Percentiles rank a stretch among this genome's conserved stretches.
Conservation (phyloP, 2,888 invertebrate species). For the Steromphala cineraria region DNA sequence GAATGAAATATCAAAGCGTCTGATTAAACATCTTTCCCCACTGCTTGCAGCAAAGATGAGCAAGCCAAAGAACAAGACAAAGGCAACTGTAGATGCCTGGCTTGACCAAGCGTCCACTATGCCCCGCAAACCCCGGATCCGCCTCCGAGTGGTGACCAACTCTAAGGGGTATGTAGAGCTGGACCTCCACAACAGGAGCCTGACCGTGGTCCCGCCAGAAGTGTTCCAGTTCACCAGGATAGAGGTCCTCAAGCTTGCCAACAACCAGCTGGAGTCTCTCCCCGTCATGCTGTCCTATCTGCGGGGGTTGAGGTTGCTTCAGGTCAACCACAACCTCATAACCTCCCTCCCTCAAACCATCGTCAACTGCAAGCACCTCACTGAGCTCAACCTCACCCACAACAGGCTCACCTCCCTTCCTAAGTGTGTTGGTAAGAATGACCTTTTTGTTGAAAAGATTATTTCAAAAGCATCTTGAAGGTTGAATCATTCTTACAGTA, state of each 20-base stretch:
- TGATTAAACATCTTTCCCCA: too few species aligned
- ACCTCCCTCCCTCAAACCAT: slow-evolving; percentile 66
- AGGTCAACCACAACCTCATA: slow-evolving; percentile 62
- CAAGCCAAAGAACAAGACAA: neutral
- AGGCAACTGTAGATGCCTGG: slow-evolving; percentile 4
- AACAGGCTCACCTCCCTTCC: slow-evolving; percentile 63
- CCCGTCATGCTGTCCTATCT: slow-evolving; percentile 62
- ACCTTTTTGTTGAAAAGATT: too few species aligned
- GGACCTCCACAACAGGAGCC: slow-evolving; percentile 54
- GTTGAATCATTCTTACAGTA: neutral
- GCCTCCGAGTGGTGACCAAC: slow-evolving; percentile 47
- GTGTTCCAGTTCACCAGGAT: slow-evolving; percentile 59
- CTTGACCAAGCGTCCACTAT: neutral
- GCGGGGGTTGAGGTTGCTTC: slow-evolving; percentile 59
- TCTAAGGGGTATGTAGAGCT: slow-evolving; percentile 53
- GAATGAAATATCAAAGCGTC: too few species aligned
- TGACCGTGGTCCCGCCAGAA: slow-evolving; percentile 59
- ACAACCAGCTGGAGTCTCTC: slow-evolving; percentile 65
- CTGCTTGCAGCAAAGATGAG: too few species aligned
- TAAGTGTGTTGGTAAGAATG: slow-evolving; percentile 39
- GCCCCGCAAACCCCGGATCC: slow-evolving; percentile 20
- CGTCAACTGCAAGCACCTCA: slow-evolving; percentile 65
- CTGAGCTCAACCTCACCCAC: slow-evolving; percentile 57
- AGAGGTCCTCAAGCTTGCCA: slow-evolving; percentile 64
- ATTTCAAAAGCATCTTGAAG: neutral